Conservation (phyloP, 1,140 invertebrate genomes). For the Bombus huntii region DNA sequence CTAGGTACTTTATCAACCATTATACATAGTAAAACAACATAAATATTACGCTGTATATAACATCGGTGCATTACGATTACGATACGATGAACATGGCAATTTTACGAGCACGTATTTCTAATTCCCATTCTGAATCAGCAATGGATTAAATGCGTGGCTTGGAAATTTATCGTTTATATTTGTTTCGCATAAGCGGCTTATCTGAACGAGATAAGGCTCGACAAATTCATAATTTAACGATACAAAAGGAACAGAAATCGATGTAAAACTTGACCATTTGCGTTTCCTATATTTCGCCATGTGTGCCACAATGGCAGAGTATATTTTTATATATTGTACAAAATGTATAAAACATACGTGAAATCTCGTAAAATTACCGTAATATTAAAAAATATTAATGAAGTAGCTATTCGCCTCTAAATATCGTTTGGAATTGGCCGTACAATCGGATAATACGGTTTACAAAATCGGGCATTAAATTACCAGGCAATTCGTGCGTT, state of each 20-base stretch:
- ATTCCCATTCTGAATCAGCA: constrained; percentile 18
- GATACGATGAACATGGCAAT: background rate
- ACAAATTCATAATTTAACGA: constrained; percentile 17
- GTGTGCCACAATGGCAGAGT: background rate
- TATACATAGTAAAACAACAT: background rate
- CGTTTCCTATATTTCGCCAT: background rate
- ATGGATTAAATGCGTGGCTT: constrained; percentile 26
- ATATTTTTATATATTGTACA: background rate
- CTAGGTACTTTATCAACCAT: too few species aligned
- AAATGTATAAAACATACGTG: background rate
- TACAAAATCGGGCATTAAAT: constrained; percentile 1
- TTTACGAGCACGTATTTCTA: constrained; percentile 13
- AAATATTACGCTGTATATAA: background rate
- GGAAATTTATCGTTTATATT: constrained; percentile 18
- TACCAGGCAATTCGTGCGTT: background rate
- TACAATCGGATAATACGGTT: background rate
- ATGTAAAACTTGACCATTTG: background rate
- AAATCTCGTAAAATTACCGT: too few species aligned
- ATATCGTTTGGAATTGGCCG: background rate
- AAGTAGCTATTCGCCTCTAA: background rate
- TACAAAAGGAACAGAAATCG: background rate
- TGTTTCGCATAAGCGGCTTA: constrained; percentile 13
- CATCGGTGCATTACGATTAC: background rate
- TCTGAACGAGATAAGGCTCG: background rate
- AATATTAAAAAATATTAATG: background rate